Percentiles rank a stretch among this genome's conserved stretches.
phyloP scores from a whole-genome alignment of 2,113 vertebrate genomes.

The Brachyistius frenatus region DNA sequence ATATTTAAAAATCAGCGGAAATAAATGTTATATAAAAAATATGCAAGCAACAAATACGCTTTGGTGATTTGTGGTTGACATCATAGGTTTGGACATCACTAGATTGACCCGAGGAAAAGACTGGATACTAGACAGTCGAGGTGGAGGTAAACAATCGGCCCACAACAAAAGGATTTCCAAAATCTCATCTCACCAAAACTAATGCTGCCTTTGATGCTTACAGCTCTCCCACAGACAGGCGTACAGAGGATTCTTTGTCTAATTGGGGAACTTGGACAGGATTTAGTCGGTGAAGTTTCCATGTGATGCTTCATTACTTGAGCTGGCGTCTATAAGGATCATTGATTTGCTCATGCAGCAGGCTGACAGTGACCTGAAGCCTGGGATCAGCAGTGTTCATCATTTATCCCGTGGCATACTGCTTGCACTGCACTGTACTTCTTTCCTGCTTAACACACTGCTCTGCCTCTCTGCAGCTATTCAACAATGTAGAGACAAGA shows the following conservation, averaged over 20 bases:
- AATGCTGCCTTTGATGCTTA: slow-evolving; percentile 11
- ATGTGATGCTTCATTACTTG: slow-evolving; percentile 35
- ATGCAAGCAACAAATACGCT: too few relatives aligned
- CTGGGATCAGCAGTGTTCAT: slow-evolving; percentile 58
- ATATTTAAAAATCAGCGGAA: too few relatives aligned
- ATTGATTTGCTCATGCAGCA: slow-evolving; percentile 52
- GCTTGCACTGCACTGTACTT: slow-evolving; percentile 40
- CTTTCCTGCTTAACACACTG: neutral
- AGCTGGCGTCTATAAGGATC: slow-evolving; percentile 27
- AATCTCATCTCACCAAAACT: neutral
- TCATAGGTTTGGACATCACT: too few relatives aligned
- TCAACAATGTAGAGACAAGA: neutral
- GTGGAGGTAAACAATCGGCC: too few relatives aligned
- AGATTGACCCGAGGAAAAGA: too few relatives aligned
- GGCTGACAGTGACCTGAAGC: slow-evolving; percentile 51
- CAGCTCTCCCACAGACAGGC: neutral
- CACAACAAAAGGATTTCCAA: neutral
- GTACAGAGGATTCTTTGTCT: neutral
- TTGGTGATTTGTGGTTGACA: too few relatives aligned
- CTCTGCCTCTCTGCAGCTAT: slow-evolving; percentile 7
- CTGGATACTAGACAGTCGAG: too few relatives aligned
- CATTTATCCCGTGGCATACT: slow-evolving; percentile 46
- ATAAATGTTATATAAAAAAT: too few relatives aligned
- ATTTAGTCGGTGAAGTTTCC: slow-evolving; percentile 21
- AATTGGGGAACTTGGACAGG: neutral